phyloP scores from a whole-genome alignment of 1,140 invertebrate species.

The Psix sp. region DNA sequence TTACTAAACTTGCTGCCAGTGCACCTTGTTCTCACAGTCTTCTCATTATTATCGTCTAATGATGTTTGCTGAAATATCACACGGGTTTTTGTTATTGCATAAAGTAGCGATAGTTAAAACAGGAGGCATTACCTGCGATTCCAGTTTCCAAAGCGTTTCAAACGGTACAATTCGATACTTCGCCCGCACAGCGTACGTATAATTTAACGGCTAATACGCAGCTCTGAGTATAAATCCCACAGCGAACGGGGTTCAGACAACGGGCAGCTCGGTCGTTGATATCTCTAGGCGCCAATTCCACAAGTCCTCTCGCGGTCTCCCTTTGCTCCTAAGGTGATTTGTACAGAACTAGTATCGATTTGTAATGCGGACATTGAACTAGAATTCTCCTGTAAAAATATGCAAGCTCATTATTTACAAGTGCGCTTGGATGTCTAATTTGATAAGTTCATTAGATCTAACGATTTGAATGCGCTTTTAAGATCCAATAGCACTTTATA shows the following conservation, averaged over 20 bases:
- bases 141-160: slow-evolving; percentile 42
- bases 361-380: slow-evolving; percentile 46
- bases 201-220: slow-evolving; percentile 58
- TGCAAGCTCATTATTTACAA: too few species aligned
- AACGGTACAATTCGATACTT: slow-evolving; percentile 58
- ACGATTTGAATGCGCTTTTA: too few species aligned
- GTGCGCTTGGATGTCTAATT: too few species aligned
- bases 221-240: slow-evolving; percentile 57
- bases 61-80: slow-evolving; percentile 44
- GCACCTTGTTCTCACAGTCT: slow-evolving; percentile 38
- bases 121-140: slow-evolving; percentile 41
- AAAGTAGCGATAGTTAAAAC: slow-evolving; percentile 44
- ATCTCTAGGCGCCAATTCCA: slow-evolving; percentile 55
- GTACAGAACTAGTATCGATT: slow-evolving; percentile 56
- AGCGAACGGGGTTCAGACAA: slow-evolving; percentile 31
- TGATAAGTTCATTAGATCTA: too few species aligned
- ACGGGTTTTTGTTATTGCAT: slow-evolving; percentile 42
- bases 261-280: slow-evolving; percentile 38
- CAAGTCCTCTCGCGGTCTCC: slow-evolving; percentile 39
- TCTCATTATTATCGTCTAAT: slow-evolving; percentile 48
- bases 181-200: slow-evolving; percentile 39
- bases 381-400: slow-evolving; percentile 7
- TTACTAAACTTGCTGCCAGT: slow-evolving; percentile 20
- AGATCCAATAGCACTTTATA: too few species aligned
- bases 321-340: slow-evolving; percentile 52